Evolutionary conservation across 2,797 vertebrate species (phyloP), one percentile per base, ranked within the genome.

Genomic region (Saxicola maurus): DNA sequence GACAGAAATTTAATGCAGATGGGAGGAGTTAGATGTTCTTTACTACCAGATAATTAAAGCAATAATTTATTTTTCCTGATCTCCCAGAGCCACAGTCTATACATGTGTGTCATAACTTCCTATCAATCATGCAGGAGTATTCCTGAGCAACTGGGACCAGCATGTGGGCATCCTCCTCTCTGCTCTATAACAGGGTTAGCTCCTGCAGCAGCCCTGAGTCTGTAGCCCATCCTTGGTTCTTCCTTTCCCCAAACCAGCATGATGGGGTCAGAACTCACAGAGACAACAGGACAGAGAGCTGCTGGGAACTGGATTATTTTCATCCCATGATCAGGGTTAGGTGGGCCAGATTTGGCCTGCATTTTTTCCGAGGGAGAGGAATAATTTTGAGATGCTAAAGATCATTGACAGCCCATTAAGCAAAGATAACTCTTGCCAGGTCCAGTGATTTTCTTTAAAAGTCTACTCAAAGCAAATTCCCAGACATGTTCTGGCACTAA

Each of bases 401-500:
- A 62, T 86, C 56, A 46, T 25, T 71, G 46, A 77, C 87, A 92
- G 80, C 10, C 56, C 74, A 92, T 92, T 86, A 94, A 48, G 71
- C 38, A 82, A 82, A 92, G 62, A 38, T 76, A 76, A 46, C 8
- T 40, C 31, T 91, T 87, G 52, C 62, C 92, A 94, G 73, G 42
- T 51, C 33, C 49, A 73, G 42, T 9, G 14, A 69, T 87, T 83
- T 86, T 64, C 65, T 94, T 74, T 71, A 86, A 35, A 86, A 76
- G 20, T 48, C 38, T 79, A 91, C 85, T 95, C 59, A 92, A 55
- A 94, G 71, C 28, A 92, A 86, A 76, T 86, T 93, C 57, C 33
- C 82, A 91, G 80, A 73, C 48, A 21, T 45, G 59, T 91, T 81
- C 80, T 86, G 87, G 91, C 74, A 35, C 60, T 57, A 73, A 91